Percentiles rank a stretch among this genome's conserved stretches.
These are phyloP conservation scores for Microhierax caerulescens DNA, from an alignment of 2,797 vertebrate species.

Conservation along the genomic window DNA sequence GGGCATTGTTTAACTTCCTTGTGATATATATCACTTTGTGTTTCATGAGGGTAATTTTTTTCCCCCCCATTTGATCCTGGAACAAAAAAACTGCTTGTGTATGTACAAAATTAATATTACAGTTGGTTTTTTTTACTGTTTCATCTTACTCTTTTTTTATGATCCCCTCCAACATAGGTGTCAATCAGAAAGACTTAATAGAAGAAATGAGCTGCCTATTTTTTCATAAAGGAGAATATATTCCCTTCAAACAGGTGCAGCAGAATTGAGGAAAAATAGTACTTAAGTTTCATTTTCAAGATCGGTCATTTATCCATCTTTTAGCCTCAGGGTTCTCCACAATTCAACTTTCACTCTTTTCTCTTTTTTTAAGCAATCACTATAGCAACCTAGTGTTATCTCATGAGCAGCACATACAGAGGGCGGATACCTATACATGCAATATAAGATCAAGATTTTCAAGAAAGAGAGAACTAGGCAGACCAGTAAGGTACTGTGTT, in stretches of 20 bases:
- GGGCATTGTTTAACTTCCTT: neutral
- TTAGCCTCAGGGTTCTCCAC: constrained; percentile 2
- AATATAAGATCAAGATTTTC: neutral
- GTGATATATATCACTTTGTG: neutral
- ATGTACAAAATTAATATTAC: neutral
- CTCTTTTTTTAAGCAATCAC: constrained; percentile 23
- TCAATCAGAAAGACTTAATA: neutral
- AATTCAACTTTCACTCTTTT: neutral
- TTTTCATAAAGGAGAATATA: neutral
- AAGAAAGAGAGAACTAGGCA: neutral
- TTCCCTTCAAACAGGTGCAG: neutral
- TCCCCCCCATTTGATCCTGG: neutral
- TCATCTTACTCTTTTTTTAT: neutral
- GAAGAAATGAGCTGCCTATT: neutral
- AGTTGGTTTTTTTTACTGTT: neutral
- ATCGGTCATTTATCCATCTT: constrained; percentile 26
- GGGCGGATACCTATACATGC: neutral
- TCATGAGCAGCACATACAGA: neutral
- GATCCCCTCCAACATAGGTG: neutral
- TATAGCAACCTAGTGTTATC: constrained; percentile 51
- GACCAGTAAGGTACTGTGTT: neutral
- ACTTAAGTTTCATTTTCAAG: constrained; percentile 10
- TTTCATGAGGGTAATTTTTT: neutral
- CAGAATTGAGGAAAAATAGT: neutral
- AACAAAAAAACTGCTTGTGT: neutral